Evolutionary conservation across 2,797 vertebrate species (phyloP).

Genomic region (Halcyon smyrnensis): DNA sequence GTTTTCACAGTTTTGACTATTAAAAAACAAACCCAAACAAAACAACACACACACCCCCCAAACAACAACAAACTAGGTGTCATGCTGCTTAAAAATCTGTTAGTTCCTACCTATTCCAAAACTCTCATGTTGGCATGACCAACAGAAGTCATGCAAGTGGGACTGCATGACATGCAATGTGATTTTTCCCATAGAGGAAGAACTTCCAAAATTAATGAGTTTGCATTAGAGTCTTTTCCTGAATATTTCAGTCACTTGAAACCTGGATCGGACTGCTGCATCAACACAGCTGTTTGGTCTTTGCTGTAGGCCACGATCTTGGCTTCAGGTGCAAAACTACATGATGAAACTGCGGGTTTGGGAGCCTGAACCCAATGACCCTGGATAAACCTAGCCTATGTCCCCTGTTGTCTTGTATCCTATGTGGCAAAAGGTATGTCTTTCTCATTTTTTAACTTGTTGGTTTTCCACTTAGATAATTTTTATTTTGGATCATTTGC

Average conservation of each 20-base stretch:
- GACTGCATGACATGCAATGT: fast-evolving
- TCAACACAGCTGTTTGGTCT: neutral
- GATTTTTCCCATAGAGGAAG: neutral
- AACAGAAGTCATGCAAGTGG: neutral
- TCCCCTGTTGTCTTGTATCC: neutral
- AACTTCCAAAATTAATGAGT: fast-evolving
- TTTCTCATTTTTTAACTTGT: neutral
- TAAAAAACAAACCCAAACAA: neutral
- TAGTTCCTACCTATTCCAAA: neutral
- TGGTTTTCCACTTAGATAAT: neutral
- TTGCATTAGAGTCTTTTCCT: neutral
- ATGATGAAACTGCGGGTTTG: neutral
- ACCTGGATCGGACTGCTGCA: neutral
- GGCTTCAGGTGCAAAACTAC: neutral
- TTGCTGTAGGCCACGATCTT: neutral
- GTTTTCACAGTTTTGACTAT: neutral
- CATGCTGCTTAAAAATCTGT: neutral
- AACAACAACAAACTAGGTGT: neutral
- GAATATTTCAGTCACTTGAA: neutral
- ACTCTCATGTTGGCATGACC: neutral
- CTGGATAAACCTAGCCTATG: fast-evolving
- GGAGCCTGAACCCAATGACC: neutral
- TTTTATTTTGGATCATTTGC: neutral
- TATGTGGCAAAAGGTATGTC: neutral
- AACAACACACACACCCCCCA: neutral